A percentile compares a stretch with the other conserved stretches of the same genome.
Conservation (phyloP, 2,113 vertebrate genomes). For the Boulengerochromis microlepis region DNA sequence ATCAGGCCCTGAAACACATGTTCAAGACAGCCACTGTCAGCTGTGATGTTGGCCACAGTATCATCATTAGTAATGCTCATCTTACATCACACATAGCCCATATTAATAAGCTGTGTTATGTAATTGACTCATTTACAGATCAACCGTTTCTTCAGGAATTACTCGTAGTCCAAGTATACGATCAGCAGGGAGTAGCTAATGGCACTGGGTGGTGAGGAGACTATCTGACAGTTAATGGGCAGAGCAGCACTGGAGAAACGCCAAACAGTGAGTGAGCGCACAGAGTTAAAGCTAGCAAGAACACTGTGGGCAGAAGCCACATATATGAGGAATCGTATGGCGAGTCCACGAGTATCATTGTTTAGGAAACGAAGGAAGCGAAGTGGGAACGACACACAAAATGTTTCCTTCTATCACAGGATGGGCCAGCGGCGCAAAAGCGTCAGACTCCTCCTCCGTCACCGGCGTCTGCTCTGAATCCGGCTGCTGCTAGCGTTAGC, state of each 20-base stretch:
- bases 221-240: slow-evolving; percentile 16
- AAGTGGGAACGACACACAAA: background rate
- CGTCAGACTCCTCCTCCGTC: slow-evolving; percentile 57
- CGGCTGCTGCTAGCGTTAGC: slow-evolving; percentile 14
- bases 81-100: background rate
- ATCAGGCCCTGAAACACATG: slow-evolving; percentile 70
- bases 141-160: background rate
- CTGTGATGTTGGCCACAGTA: background rate
- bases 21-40: background rate
- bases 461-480: slow-evolving; percentile 44
- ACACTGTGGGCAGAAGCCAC: background rate
- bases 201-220: background rate
- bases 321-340: background rate
- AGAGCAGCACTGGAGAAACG: slow-evolving; percentile 21
- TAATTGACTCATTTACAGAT: background rate
- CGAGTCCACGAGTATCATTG: background rate
- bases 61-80: background rate
- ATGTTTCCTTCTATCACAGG: slow-evolving; percentile 10
- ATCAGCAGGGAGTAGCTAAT: background rate
- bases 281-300: background rate
- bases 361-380: background rate
- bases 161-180: background rate
- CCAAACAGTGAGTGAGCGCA: slow-evolving; percentile 38
- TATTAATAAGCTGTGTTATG: background rate
- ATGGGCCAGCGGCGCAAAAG: slow-evolving; percentile 29